These are phyloP conservation scores for Aphis gossypii DNA, from an alignment of 1,140 invertebrate species.

Conservation along the genomic window DNA sequence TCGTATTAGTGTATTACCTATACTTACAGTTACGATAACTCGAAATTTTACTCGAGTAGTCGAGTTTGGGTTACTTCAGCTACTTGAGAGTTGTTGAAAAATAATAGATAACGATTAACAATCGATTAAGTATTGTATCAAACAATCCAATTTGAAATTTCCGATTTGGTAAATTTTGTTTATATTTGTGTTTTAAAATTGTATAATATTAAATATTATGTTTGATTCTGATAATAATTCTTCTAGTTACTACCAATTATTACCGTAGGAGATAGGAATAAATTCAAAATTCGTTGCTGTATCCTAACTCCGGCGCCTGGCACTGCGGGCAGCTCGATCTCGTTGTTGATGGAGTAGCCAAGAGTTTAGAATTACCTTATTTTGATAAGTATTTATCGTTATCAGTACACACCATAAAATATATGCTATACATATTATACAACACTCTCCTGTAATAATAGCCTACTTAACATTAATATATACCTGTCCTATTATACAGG, in stretches of 20 bases:
- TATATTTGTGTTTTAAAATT: neutral
- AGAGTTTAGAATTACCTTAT: neutral
- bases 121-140: neutral
- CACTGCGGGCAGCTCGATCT: neutral
- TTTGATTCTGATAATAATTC: no score
- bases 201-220: no score
- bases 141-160: neutral
- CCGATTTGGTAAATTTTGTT: neutral
- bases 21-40: neutral
- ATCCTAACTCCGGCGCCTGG: neutral
- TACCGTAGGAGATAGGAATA: neutral
- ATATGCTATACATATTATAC: neutral
- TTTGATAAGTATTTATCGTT: conserved; percentile 21
- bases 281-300: neutral
- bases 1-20: neutral
- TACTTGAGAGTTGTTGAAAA: neutral
- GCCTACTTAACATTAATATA: neutral
- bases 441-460: neutral
- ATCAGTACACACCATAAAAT: neutral
- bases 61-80: neutral
- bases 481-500: neutral
- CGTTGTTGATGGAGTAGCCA: neutral
- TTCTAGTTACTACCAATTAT: no score
- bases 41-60: neutral
- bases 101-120: neutral